Percentiles rank a stretch among this genome's conserved stretches.
Evolutionary conservation across 2,113 vertebrate species (phyloP).

Genomic region (Charadrius vociferus): DNA sequence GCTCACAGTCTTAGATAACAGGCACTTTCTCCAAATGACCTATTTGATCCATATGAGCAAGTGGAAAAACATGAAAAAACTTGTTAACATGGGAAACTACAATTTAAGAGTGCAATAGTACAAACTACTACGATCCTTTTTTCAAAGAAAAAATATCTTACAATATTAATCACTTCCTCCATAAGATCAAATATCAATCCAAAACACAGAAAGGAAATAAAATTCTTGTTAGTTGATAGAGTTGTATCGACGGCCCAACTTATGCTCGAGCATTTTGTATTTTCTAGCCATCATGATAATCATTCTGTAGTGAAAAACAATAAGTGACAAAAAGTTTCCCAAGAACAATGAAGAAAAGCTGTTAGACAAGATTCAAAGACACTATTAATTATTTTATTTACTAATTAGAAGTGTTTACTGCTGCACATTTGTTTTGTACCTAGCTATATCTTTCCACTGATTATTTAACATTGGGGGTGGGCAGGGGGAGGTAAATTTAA

Average conservation of each 20-base stretch:
- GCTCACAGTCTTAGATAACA: not conserved
- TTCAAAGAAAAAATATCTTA: not conserved
- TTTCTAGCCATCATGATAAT: not conserved
- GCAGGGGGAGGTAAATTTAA: not conserved
- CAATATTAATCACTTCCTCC: not conserved
- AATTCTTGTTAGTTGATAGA: not conserved
- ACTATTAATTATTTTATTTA: not conserved
- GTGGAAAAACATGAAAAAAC: not conserved
- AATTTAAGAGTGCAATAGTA: not conserved
- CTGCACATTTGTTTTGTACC: not conserved
- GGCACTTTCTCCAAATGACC: not conserved
- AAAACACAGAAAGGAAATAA: not conserved
- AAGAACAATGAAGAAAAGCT: not conserved
- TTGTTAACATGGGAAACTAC: not conserved
- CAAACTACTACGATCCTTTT: not conserved
- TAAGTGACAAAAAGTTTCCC: not conserved
- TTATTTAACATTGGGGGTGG: not conserved
- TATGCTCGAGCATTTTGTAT: not conserved
- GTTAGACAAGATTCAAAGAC: not conserved
- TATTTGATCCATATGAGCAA: not conserved
- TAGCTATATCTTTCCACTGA: not conserved
- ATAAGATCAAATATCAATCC: not conserved
- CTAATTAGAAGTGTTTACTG: not conserved
- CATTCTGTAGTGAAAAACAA: not conserved
- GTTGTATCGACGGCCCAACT: not conserved